These are phyloP conservation scores for Limenitis camilla DNA, from an alignment of 2,888 invertebrate genomes.

Conservation along the genomic window DNA sequence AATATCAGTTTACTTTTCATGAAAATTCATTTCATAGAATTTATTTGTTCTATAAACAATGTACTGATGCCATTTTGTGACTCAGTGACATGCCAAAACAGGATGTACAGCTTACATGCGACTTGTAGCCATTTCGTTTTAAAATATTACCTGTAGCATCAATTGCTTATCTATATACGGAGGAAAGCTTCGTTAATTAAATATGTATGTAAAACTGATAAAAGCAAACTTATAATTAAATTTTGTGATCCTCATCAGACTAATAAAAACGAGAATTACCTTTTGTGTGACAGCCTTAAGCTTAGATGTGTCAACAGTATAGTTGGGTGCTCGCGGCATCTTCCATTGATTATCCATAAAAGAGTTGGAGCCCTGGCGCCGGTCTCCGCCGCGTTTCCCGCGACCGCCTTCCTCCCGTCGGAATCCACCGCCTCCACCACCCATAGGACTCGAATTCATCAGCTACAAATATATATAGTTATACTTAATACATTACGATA, in stretches of 20 bases:
- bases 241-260: neutral
- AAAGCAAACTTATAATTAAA: neutral
- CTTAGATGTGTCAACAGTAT: conserved; percentile 57
- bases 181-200: too few relatives aligned
- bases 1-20: too few relatives aligned
- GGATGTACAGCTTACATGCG: too few relatives aligned
- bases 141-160: too few relatives aligned
- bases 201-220: too few relatives aligned
- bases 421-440: conserved; percentile 68
- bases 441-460: conserved; percentile 54
- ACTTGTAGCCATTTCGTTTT: too few relatives aligned
- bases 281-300: conserved; percentile 46
- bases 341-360: conserved; percentile 54
- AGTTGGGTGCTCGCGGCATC: conserved; percentile 39
- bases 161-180: too few relatives aligned
- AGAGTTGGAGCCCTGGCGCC: conserved; percentile 47
- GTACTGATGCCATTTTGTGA: too few relatives aligned
- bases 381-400: conserved; percentile 54
- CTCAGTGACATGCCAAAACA: too few relatives aligned
- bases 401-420: conserved; percentile 76
- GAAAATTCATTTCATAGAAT: too few relatives aligned
- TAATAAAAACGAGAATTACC: neutral
- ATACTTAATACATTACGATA: too few relatives aligned
- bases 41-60: too few relatives aligned
- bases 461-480: conserved; percentile 33